Evolutionary conservation across 2,888 invertebrate species (phyloP).

Genomic region (Diaprepes abbreviatus): DNA sequence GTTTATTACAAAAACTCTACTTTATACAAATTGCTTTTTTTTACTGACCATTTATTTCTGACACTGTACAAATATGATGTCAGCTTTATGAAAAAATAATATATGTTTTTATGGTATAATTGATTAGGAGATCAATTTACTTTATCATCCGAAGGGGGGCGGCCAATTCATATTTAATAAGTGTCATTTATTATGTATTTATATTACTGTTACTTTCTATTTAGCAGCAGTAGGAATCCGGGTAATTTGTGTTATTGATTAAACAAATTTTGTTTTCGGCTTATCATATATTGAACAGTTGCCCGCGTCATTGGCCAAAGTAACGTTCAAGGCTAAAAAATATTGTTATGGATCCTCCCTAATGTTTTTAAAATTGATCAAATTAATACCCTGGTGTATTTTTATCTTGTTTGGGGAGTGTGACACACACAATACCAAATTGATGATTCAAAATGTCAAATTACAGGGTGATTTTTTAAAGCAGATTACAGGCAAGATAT

Average conservation of each 20-base stretch:
- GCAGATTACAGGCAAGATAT: no score
- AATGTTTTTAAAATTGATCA: no score
- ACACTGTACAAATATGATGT: no score
- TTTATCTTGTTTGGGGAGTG: no score
- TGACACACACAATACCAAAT: no score
- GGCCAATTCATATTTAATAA: neutral
- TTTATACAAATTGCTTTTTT: no score
- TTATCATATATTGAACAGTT: constrained; percentile 26
- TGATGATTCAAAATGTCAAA: no score
- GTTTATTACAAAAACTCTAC: neutral
- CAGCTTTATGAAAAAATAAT: neutral
- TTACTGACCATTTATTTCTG: no score
- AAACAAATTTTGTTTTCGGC: constrained; percentile 14
- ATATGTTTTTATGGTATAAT: neutral
- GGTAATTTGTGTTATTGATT: constrained; percentile 23
- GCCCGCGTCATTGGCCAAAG: constrained; percentile 4
- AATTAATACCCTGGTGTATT: no score
- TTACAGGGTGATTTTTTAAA: no score
- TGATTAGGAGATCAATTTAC: neutral
- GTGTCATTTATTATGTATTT: neutral
- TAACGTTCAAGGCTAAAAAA: neutral
- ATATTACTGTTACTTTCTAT: neutral
- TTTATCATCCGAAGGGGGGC: neutral
- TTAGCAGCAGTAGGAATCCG: neutral
- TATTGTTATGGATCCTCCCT: no score